Evolutionary conservation across 2,888 invertebrate species (phyloP), one percentile per base, ranked within the genome.

Genomic region (Petrolisthes cinctipes): DNA sequence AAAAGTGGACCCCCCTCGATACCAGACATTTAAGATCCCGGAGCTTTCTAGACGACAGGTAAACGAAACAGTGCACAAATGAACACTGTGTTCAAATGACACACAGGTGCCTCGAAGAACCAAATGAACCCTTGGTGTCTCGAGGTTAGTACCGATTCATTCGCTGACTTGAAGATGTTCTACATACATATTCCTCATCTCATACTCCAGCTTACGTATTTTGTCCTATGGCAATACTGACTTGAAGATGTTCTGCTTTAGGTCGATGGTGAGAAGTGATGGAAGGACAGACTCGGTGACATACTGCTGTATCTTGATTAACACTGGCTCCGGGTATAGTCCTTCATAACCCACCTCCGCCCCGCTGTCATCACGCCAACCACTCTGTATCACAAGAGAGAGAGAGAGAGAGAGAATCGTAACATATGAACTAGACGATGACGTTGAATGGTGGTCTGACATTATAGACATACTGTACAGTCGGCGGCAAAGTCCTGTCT

Each of bases 221-320:
- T 37, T 37, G 37, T 20, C 6, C 56, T 4, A n/a, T 2, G 11
- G 11, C 75, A 9, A 14, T 4, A 61, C 86, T 66, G 20, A 86
- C 86, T 76, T 86, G 61, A 86, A 86, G 66, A 86, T 75, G 66
- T 86, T 86, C 20, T 86, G 17, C 53, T 86, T 53, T 5, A 82
- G 51, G 86, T 75, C 53, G 5, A 76, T 4, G 51, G 51, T 11
- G 17, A 66, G 11, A 5, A 20, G 11, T 61, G 75, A 4, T 0
- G 82, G 73, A 4, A 68, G 54, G 2, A 14, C 20, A 11, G 71
- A n/a, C 11, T 11, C n/a, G 20, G 82, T 82, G 51, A 82, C 11
- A 66, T 86, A 75, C 23, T 85, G 71, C 20, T 82, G 82, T 1
- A 86, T 75, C 23, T 61, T 76, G 86, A 86, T 11, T 6, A 86